A percentile compares a stretch with the other conserved stretches of the same genome.
phyloP scores from a whole-genome alignment of 2,113 vertebrate genomes.

The Ploceus nigricollis region DNA sequence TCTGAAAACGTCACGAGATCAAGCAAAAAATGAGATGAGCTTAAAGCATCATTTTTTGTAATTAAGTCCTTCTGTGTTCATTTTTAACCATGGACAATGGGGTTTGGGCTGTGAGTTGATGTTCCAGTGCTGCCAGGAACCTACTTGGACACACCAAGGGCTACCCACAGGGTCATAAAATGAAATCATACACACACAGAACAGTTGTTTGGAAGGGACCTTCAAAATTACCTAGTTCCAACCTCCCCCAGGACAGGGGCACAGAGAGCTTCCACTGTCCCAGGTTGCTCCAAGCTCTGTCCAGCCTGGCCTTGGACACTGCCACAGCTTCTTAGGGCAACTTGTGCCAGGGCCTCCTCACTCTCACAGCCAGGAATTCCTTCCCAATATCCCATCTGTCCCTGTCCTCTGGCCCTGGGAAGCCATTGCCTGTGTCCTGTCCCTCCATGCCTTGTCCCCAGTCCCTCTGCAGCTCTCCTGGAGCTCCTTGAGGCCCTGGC shows the following conservation, averaged over 20 bases:
- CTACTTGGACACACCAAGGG: not conserved
- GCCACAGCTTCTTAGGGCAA: not conserved
- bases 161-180: not conserved
- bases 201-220: not conserved
- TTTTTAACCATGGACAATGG: not conserved
- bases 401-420: not conserved
- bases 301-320: rapidly evolving
- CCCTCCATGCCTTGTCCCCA: not conserved
- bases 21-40: not conserved
- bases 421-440: not conserved
- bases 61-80: not conserved
- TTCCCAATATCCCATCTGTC: rapidly evolving
- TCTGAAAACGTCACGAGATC: rapidly evolving
- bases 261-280: rapidly evolving
- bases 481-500: not conserved
- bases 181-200: no score
- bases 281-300: rapidly evolving
- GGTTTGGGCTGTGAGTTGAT: not conserved
- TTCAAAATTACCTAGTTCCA: not conserved
- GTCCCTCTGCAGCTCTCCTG: not conserved
- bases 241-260: no score
- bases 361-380: not conserved
- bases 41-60: not conserved
- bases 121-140: rapidly evolving
- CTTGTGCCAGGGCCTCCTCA: not conserved